A percentile compares a stretch with the other conserved stretches of the same genome.
Evolutionary conservation across 2,113 vertebrate species (phyloP).

Genomic region (Donacobius atricapilla): DNA sequence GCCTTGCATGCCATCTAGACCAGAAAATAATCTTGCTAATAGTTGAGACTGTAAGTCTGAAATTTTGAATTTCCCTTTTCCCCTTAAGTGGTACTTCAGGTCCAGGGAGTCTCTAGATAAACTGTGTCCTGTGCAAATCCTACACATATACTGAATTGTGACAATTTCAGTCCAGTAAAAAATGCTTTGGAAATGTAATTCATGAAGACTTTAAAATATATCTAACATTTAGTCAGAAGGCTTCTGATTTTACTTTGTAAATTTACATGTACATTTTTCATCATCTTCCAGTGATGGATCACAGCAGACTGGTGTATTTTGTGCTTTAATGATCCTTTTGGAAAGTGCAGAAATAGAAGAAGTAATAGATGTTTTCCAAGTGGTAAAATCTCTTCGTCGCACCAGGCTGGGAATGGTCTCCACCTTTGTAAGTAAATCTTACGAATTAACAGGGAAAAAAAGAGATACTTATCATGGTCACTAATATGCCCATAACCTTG

Average conservation of each 20-base stretch:
- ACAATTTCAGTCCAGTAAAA: not conserved
- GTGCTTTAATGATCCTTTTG: conserved; percentile 88
- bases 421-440: conserved; percentile 77
- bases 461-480: not conserved
- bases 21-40: not conserved
- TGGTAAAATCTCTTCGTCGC: conserved; percentile 85
- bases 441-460: not conserved
- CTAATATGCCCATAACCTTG: not conserved
- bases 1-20: not conserved
- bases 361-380: conserved; percentile 90
- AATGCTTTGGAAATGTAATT: not conserved
- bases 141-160: not conserved
- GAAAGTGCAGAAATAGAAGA: conserved; percentile 89
- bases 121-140: not conserved
- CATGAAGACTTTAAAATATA: not conserved
- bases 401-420: conserved; percentile 80
- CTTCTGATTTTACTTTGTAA: not conserved
- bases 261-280: not conserved
- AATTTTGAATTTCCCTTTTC: not conserved
- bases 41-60: not conserved
- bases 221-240: not conserved
- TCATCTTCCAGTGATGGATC: conserved; percentile 83
- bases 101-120: not conserved
- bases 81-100: not conserved
- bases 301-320: conserved; percentile 84